A percentile compares a stretch with the other conserved stretches of the same genome.
These are phyloP conservation scores for Chelonoidis abingdonii DNA, from an alignment of 2,113 vertebrate genomes.

Conservation along the genomic window DNA sequence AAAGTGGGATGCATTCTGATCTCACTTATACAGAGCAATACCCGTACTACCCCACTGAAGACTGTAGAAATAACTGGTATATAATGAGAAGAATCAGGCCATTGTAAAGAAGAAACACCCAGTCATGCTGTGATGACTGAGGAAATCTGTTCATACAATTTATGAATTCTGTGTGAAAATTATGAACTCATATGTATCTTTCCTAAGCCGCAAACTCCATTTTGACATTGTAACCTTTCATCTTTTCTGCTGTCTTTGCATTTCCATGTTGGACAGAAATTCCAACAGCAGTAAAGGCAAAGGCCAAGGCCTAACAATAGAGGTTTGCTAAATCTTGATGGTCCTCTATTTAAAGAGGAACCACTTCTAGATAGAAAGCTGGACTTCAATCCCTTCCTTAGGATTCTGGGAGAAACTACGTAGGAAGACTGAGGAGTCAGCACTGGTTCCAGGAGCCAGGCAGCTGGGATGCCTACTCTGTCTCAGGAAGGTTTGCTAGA, in stretches of 20 bases:
- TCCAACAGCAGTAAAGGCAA: neutral
- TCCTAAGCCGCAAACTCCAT: neutral
- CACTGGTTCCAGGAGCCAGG: neutral
- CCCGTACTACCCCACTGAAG: neutral
- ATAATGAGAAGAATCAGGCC: neutral
- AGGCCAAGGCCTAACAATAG: neutral
- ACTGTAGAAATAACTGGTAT: neutral
- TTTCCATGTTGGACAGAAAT: neutral
- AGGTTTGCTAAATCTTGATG: neutral
- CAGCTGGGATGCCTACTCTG: neutral
- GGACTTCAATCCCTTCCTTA: neutral
- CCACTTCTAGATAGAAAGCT: neutral
- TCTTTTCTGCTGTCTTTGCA: neutral
- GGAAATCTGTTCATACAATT: neutral
- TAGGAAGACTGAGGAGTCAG: neutral
- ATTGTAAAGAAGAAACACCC: neutral
- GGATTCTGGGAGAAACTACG: neutral
- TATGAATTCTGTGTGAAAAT: neutral
- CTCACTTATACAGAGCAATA: neutral
- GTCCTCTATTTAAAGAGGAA: neutral
- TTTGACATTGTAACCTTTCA: neutral
- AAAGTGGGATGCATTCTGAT: neutral
- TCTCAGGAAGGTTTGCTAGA: neutral
- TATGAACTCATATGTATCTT: neutral
- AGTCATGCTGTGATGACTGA: neutral